Evolutionary conservation across 2,113 vertebrate species (phyloP).

Genomic region (Rhea pennata): DNA sequence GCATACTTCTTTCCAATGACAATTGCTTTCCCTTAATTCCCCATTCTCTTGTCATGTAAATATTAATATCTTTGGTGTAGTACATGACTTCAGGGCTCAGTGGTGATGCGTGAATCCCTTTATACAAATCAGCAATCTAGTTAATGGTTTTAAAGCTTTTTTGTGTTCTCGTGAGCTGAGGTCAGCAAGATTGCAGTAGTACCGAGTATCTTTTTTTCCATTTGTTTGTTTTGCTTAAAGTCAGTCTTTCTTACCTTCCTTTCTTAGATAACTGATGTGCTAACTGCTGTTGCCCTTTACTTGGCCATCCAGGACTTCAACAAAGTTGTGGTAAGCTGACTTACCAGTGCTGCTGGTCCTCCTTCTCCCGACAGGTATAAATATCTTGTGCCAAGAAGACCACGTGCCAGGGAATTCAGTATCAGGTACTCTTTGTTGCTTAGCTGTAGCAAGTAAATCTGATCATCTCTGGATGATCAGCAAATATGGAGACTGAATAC

Average conservation of each 20-base stretch:
- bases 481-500: not conserved
- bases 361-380: not conserved
- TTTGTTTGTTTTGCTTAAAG: not conserved
- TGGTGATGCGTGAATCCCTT: not conserved
- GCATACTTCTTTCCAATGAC: not conserved
- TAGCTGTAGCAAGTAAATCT: not conserved
- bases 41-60: not conserved
- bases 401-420: not conserved
- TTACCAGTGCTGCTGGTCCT: not conserved
- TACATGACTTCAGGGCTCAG: not conserved
- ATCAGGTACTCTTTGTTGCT: not conserved
- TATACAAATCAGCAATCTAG: not conserved
- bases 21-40: not conserved
- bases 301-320: constrained; percentile 92
- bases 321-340: constrained; percentile 90
- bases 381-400: not conserved
- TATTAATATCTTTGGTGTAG: not conserved
- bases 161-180: not conserved
- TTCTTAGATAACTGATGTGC: constrained; percentile 87
- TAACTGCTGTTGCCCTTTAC: constrained; percentile 94
- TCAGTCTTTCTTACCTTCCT: not conserved
- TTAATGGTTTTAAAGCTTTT: not conserved
- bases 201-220: not conserved
- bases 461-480: not conserved
- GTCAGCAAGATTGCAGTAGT: not conserved